A percentile compares a stretch with the other conserved stretches of the same genome.
phyloP scores from a whole-genome alignment of 2,888 invertebrate genomes.

The Agelastica alni region DNA sequence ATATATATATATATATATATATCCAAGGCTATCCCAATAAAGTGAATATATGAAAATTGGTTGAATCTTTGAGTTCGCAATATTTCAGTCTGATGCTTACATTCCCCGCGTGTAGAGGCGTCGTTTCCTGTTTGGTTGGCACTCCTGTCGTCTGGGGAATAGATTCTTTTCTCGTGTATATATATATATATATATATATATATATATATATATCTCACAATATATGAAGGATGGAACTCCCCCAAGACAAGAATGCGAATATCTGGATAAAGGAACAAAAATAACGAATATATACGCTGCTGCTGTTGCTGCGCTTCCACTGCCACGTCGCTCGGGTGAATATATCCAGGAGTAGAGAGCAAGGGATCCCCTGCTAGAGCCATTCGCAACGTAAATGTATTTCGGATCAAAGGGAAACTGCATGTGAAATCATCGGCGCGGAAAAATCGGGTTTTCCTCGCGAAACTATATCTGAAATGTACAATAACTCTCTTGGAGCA shows the following conservation, averaged over 20 bases:
- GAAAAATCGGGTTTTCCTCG: slow-evolving; percentile 28
- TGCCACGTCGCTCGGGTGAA: background rate
- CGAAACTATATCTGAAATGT: slow-evolving; percentile 6
- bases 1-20: too few relatives aligned
- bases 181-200: too few relatives aligned
- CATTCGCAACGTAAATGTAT: slow-evolving; percentile 25
- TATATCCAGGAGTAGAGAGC: slow-evolving; percentile 23
- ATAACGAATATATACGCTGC: slow-evolving; percentile 52
- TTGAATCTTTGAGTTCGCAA: slow-evolving; percentile 56
- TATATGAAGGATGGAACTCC: slow-evolving; percentile 56
- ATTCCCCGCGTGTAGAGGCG: slow-evolving; percentile 51
- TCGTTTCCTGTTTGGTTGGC: slow-evolving; percentile 56
- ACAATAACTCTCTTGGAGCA: background rate
- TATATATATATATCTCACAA: slow-evolving; percentile 52
- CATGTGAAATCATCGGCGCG: slow-evolving; percentile 41
- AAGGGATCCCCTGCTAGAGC: slow-evolving; percentile 21
- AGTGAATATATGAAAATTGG: slow-evolving; percentile 56
- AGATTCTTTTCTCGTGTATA: slow-evolving; percentile 36
- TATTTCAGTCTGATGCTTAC: slow-evolving; percentile 53
- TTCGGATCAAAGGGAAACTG: slow-evolving; percentile 53
- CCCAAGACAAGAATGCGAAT: slow-evolving; percentile 56
- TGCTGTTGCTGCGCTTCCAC: slow-evolving; percentile 6
- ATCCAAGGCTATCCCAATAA: slow-evolving; percentile 25
- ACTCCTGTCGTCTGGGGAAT: slow-evolving; percentile 52
- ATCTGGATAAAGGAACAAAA: slow-evolving; percentile 48